Evolutionary conservation across 2,888 invertebrate species (phyloP), one percentile per base, ranked within the genome.

Genomic region (Drosophila ustulata): DNA sequence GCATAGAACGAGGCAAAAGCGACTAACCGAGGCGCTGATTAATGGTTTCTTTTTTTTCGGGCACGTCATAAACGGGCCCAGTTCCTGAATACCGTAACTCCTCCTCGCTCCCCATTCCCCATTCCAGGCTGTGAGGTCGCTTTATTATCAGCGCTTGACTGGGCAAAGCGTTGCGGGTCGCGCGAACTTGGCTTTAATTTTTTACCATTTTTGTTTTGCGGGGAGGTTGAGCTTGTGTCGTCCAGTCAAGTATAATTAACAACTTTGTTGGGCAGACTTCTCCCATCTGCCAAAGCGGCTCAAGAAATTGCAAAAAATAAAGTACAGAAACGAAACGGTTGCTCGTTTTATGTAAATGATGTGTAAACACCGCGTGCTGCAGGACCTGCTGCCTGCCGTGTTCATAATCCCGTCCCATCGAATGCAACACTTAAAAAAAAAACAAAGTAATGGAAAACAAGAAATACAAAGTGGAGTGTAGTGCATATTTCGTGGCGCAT

Each of bases 191-290:
- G 25, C 25, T 46, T 3, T 37, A 37, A 37, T 37, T 37, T 11
- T 4, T 32, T 32, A 11, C n/a, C 6, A 30, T 18, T 25, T 34
- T 41, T 30, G 23, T 25, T 6, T 18, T 32, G 50, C 9, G 0
- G 50, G 46, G 39, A 37, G 46, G 11, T 52, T 55, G 51, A 51
- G 61, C 37, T 49, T 70, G 71, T 68, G 71, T 68, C 80, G 85
- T 74, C 85, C 89, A 89, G 89, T 89, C 86, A 88, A 86, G 89
- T 86, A 88, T 86, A 89, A 86, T 86, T 86, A 86, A 86, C 86
- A 86, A 89, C 71, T 89, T 88, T 89, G 89, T 88, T 82, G 80
- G 66, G 65, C 73, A 68, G 71, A 66, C 65, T 81, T 78, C 68
- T 64, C 45, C 41, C 37, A 37, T 47, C 51, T 57, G 34, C 47